A percentile compares a stretch with the other conserved stretches of the same genome.
Conservation (phyloP, 2,888 invertebrate species). For the Drosophila meridionalis region DNA sequence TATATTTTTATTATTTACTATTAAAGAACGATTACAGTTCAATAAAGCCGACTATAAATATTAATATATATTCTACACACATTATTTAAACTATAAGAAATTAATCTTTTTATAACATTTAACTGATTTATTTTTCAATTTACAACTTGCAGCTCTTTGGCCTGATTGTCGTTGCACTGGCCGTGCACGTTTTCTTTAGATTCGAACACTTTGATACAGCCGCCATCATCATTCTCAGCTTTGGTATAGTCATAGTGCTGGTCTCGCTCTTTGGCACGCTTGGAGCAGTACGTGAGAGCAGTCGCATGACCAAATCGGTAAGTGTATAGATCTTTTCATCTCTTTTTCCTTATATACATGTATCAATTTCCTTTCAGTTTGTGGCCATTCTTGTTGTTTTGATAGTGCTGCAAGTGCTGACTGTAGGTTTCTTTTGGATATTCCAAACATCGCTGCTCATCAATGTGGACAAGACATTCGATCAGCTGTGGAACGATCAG, state of each 20-base stretch:
- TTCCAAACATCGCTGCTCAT: conserved; percentile 78
- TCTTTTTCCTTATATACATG: neutral
- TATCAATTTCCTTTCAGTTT: conserved; percentile 55
- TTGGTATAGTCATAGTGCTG: conserved; percentile 67
- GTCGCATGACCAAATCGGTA: conserved; percentile 73
- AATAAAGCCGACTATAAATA: conserved; percentile 14
- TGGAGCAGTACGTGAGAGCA: conserved; percentile 77
- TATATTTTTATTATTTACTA: neutral
- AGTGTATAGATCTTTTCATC: conserved; percentile 16
- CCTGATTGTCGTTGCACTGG: conserved; percentile 66
- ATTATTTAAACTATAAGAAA: neutral
- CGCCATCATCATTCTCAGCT: conserved; percentile 69
- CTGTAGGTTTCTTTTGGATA: conserved; percentile 76
- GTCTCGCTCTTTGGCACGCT: conserved; percentile 68
- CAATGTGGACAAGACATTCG: conserved; percentile 79
- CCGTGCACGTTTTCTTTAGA: conserved; percentile 64
- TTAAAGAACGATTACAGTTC: neutral
- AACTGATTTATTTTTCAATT: conserved; percentile 11
- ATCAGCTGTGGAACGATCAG: conserved; percentile 78
- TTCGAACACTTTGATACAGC: conserved; percentile 76
- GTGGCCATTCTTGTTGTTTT: conserved; percentile 68
- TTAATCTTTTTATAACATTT: neutral
- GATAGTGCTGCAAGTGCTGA: conserved; percentile 70
- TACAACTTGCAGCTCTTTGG: conserved; percentile 66
- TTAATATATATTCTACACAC: conserved; percentile 1